A percentile compares a stretch with the other conserved stretches of the same genome.
phyloP scores from a whole-genome alignment of 1,140 invertebrate genomes.

The Rhagoletis pomonella region DNA sequence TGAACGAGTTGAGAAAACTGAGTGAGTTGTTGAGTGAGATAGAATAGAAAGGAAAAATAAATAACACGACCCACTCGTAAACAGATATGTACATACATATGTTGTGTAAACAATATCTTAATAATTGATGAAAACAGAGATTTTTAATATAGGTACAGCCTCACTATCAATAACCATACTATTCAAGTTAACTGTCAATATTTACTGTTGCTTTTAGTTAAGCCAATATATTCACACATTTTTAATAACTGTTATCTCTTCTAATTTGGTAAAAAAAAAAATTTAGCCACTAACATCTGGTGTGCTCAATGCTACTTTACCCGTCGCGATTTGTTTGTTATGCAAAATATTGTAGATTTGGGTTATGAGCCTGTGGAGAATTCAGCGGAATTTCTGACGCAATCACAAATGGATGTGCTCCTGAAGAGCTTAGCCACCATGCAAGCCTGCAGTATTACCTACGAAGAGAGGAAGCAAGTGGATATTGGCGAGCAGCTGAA shows the following conservation, averaged over 20 bases:
- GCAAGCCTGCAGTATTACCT: conserved; percentile 72
- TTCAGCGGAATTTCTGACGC: conserved; percentile 59
- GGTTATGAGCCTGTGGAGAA: conserved; percentile 66
- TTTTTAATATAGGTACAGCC: too few species aligned
- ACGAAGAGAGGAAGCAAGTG: conserved; percentile 63
- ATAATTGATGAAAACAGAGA: too few species aligned
- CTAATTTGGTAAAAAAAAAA: not conserved
- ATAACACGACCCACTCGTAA: too few species aligned
- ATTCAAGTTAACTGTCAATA: too few species aligned
- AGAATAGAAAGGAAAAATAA: not conserved
- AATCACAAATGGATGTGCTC: conserved; percentile 64
- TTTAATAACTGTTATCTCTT: not conserved
- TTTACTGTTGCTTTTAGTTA: not conserved
- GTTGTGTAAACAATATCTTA: too few species aligned
- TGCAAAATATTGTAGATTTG: conserved; percentile 71
- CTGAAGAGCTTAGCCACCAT: conserved; percentile 71
- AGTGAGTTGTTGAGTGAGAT: conserved; percentile 60
- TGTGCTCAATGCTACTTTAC: conserved; percentile 71
- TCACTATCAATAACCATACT: too few species aligned
- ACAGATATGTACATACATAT: too few species aligned
- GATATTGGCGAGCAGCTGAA: conserved; percentile 70
- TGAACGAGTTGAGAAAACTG: conserved; percentile 64
- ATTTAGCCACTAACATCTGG: conserved; percentile 66
- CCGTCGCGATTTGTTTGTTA: conserved; percentile 71
- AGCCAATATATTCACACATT: not conserved